Conservation (phyloP, 2,797 vertebrate genomes). For the Cottoperca gobio region DNA sequence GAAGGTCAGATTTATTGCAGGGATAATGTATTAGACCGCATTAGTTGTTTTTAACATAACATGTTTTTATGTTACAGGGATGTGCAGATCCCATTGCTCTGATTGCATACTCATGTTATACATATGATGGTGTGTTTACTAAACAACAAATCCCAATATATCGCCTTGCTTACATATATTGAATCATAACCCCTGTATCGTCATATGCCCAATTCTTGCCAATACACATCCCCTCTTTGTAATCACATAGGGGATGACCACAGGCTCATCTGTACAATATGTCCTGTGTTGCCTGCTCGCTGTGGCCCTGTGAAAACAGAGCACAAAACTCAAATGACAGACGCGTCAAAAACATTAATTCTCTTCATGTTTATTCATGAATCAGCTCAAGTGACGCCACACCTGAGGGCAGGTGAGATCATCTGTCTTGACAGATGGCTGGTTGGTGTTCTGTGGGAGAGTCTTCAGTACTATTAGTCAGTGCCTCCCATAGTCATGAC, state of each 20-base stretch:
- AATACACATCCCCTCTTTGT: neutral
- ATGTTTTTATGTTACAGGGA: too few species aligned
- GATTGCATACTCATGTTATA: too few species aligned
- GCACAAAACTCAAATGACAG: neutral
- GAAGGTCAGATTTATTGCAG: neutral
- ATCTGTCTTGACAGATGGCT: slow-evolving; percentile 28
- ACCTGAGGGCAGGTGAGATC: slow-evolving; percentile 21
- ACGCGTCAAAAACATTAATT: neutral
- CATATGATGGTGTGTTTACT: too few species aligned
- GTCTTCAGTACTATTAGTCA: neutral
- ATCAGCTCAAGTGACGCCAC: neutral
- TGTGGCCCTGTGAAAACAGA: neutral
- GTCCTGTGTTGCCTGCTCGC: neutral
- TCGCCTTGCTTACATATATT: too few species aligned
- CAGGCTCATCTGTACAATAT: neutral
- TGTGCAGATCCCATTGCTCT: too few species aligned
- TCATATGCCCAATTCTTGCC: too few species aligned
- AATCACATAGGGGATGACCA: neutral
- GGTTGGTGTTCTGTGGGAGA: neutral
- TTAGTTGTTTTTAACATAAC: too few species aligned
- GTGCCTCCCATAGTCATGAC: neutral
- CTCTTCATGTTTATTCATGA: slow-evolving; percentile 15
- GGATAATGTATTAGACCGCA: too few species aligned
- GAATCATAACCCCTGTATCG: too few species aligned
- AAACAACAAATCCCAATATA: too few species aligned